Conservation (phyloP, 1,140 invertebrate species). For the Leguminivora glycinivorella region DNA sequence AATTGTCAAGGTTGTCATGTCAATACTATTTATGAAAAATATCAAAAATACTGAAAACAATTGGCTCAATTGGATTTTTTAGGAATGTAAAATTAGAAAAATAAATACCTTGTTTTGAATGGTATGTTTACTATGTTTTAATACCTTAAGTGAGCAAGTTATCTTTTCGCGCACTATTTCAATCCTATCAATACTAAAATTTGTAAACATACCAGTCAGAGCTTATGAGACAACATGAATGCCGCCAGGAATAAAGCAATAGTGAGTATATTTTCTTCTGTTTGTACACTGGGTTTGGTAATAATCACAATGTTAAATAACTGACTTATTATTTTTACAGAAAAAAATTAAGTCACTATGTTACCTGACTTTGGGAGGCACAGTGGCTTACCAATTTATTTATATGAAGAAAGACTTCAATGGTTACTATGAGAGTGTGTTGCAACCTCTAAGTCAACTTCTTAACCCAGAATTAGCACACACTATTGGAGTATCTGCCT, state of each 20-base stretch:
- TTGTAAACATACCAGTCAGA: neutral
- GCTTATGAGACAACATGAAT: constrained; percentile 12
- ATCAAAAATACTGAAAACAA: too few relatives aligned
- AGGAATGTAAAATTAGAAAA: too few relatives aligned
- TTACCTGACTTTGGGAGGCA: constrained; percentile 81
- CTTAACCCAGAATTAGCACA: constrained; percentile 90
- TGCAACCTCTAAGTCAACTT: constrained; percentile 85
- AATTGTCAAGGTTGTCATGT: too few relatives aligned
- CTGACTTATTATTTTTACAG: constrained; percentile 67
- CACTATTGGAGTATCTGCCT: constrained; percentile 84
- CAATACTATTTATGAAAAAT: too few relatives aligned
- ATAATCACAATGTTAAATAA: neutral
- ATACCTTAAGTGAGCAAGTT: too few relatives aligned
- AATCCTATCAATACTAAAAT: too few relatives aligned
- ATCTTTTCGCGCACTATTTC: too few relatives aligned
- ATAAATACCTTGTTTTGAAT: too few relatives aligned
- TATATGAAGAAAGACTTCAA: constrained; percentile 85
- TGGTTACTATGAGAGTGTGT: constrained; percentile 86
- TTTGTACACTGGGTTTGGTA: neutral
- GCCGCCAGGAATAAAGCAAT: neutral
- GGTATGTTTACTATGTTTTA: too few relatives aligned
- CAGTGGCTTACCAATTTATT: constrained; percentile 81
- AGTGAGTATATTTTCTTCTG: neutral
- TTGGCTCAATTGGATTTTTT: too few relatives aligned
- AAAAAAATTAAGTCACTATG: constrained; percentile 78